These are phyloP conservation scores for Diacarnus erythraeanus DNA, from an alignment of 37 sponge, comb jelly and placozoan species.

Conservation along the genomic window DNA sequence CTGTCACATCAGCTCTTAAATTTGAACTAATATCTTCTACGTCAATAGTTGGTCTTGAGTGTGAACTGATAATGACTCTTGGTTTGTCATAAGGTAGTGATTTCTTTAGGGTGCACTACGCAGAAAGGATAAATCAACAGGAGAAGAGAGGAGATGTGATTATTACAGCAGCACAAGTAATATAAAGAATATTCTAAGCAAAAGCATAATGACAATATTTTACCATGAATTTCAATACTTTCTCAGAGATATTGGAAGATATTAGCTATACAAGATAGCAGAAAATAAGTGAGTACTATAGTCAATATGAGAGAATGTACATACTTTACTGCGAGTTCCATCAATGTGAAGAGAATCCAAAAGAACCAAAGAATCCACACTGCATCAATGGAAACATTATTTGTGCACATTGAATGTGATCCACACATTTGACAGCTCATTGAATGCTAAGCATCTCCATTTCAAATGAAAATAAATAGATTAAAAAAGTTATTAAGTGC, in stretches of 20 bases:
- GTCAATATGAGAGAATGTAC: neutral
- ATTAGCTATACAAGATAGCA: neutral
- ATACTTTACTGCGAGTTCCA: neutral
- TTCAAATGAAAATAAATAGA: too few species aligned
- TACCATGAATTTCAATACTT: neutral
- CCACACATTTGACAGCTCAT: too few species aligned
- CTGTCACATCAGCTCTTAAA: neutral
- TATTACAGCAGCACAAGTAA: neutral
- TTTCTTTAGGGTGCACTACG: neutral
- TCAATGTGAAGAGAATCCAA: neutral
- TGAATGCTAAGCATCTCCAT: neutral
- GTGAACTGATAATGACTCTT: neutral
- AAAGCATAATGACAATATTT: neutral
- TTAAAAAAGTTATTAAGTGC: too few species aligned
- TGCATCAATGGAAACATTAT: neutral
- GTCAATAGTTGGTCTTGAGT: neutral
- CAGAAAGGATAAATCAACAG: neutral
- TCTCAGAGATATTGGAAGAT: neutral
- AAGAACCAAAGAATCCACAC: neutral
- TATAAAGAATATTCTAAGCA: too few species aligned
- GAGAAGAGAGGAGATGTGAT: too few species aligned
- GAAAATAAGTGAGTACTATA: neutral
- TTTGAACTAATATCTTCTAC: neutral
- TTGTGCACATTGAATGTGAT: too few species aligned
- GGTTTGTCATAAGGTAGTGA: neutral